Evolutionary conservation across 2,113 vertebrate species (phyloP).

Genomic region (Etheostoma spectabile): DNA sequence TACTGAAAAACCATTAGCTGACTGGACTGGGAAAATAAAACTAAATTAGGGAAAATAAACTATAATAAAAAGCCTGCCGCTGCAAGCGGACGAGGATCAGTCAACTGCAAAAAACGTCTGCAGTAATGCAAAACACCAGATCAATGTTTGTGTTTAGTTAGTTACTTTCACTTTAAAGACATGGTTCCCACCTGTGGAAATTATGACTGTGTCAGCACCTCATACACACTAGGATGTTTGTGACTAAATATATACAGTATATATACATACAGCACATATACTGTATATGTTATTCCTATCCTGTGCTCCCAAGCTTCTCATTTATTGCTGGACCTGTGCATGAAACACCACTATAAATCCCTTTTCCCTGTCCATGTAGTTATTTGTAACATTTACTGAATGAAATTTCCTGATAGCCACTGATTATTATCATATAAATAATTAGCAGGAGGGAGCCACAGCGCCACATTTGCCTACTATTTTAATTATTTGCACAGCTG

Average conservation of each 20-base stretch:
- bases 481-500: too few relatives aligned
- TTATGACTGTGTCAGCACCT: conserved; percentile 30
- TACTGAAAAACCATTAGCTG: conserved; percentile 62
- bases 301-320: conserved; percentile 39
- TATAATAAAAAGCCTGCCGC: conserved; percentile 60
- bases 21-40: conserved; percentile 68
- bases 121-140: conserved; percentile 49
- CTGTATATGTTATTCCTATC: conserved; percentile 7
- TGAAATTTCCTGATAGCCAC: neutral
- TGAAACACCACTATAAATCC: conserved; percentile 25
- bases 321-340: conserved; percentile 35
- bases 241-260: neutral
- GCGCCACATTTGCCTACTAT: too few relatives aligned
- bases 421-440: conserved; percentile 23
- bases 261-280: too few relatives aligned
- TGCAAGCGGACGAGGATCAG: conserved; percentile 45
- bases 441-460: neutral
- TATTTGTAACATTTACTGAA: neutral
- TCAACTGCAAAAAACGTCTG: conserved; percentile 27
- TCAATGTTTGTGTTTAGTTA: conserved; percentile 55
- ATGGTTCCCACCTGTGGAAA: conserved; percentile 18
- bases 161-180: conserved; percentile 17
- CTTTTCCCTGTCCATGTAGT: neutral
- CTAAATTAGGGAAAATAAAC: conserved; percentile 74
- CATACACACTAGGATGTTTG: conserved; percentile 14